Conservation (phyloP, 2,113 vertebrate species). For the Axis porcinus region DNA sequence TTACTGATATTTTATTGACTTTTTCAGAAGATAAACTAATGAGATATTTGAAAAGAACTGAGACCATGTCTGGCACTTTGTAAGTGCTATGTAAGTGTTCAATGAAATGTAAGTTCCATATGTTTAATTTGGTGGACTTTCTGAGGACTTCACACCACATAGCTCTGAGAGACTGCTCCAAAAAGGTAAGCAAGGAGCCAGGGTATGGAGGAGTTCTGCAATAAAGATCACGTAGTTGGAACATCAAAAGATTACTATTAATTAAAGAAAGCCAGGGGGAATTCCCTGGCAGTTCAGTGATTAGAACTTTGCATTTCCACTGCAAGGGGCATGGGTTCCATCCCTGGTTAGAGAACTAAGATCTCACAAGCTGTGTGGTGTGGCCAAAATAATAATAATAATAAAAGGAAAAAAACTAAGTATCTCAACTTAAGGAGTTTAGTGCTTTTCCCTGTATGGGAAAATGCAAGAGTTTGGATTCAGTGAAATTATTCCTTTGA, state of each 20-base stretch:
- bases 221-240: neutral
- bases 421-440: neutral
- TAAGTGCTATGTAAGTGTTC: neutral
- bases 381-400: neutral
- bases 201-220: neutral
- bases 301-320: neutral
- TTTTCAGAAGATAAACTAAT: neutral
- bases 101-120: neutral
- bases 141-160: neutral
- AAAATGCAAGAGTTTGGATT: neutral
- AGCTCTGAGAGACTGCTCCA: neutral
- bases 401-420: neutral
- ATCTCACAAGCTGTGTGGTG: neutral
- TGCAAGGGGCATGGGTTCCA: neutral
- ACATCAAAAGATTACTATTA: neutral
- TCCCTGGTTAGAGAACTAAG: neutral
- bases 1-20: neutral
- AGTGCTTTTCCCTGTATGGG: neutral
- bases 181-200: neutral
- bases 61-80: neutral
- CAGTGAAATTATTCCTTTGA: neutral
- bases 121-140: neutral
- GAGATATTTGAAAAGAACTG: neutral
- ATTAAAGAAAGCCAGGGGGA: neutral
- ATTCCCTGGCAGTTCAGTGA: neutral